Evolutionary conservation across 2,113 vertebrate genomes (phyloP).

Genomic region (Cottus gobio): DNA sequence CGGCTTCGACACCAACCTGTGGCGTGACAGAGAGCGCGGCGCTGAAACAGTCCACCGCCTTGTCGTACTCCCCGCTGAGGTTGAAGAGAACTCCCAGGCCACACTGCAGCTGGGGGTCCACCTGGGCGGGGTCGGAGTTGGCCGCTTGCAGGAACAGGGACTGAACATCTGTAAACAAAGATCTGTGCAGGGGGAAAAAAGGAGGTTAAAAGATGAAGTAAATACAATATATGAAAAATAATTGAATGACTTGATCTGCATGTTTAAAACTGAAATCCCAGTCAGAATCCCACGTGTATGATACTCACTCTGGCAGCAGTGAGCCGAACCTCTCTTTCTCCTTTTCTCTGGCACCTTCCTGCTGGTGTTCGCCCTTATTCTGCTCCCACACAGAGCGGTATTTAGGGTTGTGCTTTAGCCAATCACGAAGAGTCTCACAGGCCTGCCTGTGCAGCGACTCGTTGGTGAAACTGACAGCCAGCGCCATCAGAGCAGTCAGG

Average conservation of each 20-base stretch:
- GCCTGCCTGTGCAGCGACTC: conserved; percentile 98
- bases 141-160: conserved; percentile 93
- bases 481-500: conserved; percentile 93
- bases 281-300: not conserved
- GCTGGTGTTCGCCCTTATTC: conserved; percentile 68
- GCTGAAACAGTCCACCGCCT: conserved; percentile 97
- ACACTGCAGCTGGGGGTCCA: conserved; percentile 97
- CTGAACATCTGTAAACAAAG: conserved; percentile 92
- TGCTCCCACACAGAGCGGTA: conserved; percentile 87
- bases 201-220: not conserved
- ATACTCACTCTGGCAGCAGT: conserved; percentile 94
- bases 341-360: conserved; percentile 53
- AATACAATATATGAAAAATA: not conserved
- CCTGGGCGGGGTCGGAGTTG: conserved; percentile 85
- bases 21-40: conserved; percentile 92
- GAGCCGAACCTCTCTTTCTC: conserved; percentile 88
- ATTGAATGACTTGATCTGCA: not conserved
- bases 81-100: conserved; percentile 98
- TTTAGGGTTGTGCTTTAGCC: conserved; percentile 91
- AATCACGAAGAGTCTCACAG: conserved; percentile 94
- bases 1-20: conserved; percentile 81
- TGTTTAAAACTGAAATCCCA: not conserved
- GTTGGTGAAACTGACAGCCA: conserved; percentile 98
- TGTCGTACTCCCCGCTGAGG: conserved; percentile 96
- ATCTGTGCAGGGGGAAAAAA: conserved; percentile 76